Conservation (phyloP, 2,888 invertebrate genomes). For the Plusia festucae region DNA sequence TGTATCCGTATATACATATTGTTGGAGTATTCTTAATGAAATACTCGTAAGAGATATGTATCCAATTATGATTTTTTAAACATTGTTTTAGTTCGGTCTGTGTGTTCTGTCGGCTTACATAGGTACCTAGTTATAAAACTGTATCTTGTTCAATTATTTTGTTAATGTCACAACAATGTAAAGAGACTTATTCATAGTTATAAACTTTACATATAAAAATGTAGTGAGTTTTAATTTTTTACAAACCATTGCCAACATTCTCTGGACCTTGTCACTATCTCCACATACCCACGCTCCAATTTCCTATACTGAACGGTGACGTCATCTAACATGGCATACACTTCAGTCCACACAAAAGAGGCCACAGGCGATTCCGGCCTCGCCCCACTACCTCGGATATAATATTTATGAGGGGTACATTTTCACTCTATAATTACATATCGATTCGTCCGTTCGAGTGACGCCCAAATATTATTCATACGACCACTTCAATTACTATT, state of each 20-base stretch:
- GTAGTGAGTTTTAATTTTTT: no score
- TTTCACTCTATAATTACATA: slow-evolving; percentile 88
- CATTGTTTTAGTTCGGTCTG: no score
- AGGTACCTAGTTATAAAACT: no score
- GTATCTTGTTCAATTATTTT: no score
- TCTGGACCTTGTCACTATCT: not conserved
- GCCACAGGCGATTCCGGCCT: slow-evolving; percentile 85
- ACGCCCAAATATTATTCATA: slow-evolving; percentile 87
- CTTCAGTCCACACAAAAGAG: slow-evolving; percentile 74
- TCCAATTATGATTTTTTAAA: no score
- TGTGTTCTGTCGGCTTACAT: no score
- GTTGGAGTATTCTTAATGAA: slow-evolving; percentile 20
- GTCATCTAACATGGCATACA: slow-evolving; percentile 69
- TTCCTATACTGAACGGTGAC: slow-evolving; percentile 51
- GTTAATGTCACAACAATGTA: no score
- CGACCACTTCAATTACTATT: slow-evolving; percentile 82
- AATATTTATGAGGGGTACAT: slow-evolving; percentile 87
- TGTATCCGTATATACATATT: slow-evolving; percentile 23
- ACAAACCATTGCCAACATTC: no score
- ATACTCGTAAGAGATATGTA: no score
- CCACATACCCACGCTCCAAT: not conserved
- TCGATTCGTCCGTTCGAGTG: slow-evolving; percentile 82
- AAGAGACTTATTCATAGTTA: no score
- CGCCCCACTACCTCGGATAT: slow-evolving; percentile 83
- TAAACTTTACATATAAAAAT: no score